Base-by-base conservation (phyloP, 2,888 invertebrate species). In the Lepetodrilus schrolli region DNA sequence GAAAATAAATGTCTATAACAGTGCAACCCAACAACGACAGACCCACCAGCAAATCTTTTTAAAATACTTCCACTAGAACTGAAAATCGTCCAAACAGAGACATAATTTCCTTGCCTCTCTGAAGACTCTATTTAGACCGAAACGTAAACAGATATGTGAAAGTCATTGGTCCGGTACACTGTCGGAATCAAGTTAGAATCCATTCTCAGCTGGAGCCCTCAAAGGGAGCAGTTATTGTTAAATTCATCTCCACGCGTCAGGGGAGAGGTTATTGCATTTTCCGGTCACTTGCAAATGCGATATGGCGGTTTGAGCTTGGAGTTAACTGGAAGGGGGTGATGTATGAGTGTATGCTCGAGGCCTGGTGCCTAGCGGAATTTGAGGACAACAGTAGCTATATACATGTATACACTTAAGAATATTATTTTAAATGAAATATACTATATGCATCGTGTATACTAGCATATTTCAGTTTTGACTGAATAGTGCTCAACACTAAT, bases 251-350 rank as follows among this genome's bases (percentile, higher is more conserved):
- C 58, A 58, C 58, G 58, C 58, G 23, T 58, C 58, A 58, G 30
- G 58, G 58, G 58, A 58, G 58, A 58, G 58, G 58, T 58, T 58
- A 58, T 58, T 58, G 30, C 58, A 58, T 58, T 58, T 58, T 58
- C 58, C 58, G 58, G 58, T 58, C 58, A 58, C 58, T 58, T 58
- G 58, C 26, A 23, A 34, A 17, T 34, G 58, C 30, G 26, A 13
- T 58, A 58, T 58, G 58, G 26, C n/a, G n/a, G n/a, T n/a, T n/a
- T 58, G 58, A 34, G 58, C 58, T 30, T 23, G 34, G 34, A 58
- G 13, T 21, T n/a, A 30, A 23, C 26, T 21, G 51, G 43, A 43
- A 17, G 43, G 43, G 43, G 43, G 43, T 43, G 43, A 43, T 43
- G 13, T 43, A 43, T 43, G 43, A 13, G 43, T 13, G 7, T 43